These are phyloP conservation scores for Semnornis frantzii DNA, from an alignment of 2,113 vertebrate species.

Conservation along the genomic window DNA sequence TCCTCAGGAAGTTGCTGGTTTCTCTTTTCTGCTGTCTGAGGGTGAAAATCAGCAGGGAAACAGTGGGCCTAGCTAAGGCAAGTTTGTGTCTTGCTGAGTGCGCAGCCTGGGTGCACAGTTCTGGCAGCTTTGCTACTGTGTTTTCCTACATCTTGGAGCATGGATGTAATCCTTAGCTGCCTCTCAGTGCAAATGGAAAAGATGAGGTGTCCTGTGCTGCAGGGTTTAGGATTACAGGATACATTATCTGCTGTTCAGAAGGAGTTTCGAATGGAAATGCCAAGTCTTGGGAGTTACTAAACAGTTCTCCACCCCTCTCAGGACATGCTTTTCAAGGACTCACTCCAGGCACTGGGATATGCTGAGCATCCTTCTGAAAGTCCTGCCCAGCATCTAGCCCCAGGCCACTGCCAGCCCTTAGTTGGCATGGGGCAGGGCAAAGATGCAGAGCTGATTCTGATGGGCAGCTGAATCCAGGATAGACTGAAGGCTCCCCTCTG, in stretches of 20 bases:
- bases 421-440: not conserved
- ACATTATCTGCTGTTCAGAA: not conserved
- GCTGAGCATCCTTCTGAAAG: not conserved
- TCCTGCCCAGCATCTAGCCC: not conserved
- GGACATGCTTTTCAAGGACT: not conserved
- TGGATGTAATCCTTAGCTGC: not conserved
- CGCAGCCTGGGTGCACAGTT: not conserved
- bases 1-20: not conserved
- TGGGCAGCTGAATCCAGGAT: not conserved
- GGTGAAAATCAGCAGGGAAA: not conserved
- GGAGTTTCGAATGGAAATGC: not conserved
- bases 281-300: not conserved
- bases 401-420: not conserved
- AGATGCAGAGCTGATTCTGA: too few relatives aligned
- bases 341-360: not conserved
- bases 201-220: not conserved
- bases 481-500: not conserved
- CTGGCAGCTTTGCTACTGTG: not conserved
- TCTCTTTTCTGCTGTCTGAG: not conserved
- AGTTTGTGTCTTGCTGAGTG: not conserved
- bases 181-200: not conserved
- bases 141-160: fast-evolving
- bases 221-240: not conserved
- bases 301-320: not conserved
- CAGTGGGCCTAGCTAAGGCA: not conserved